Evolutionary conservation across 2,797 vertebrate species (phyloP).

Genomic region (Channa striata): DNA sequence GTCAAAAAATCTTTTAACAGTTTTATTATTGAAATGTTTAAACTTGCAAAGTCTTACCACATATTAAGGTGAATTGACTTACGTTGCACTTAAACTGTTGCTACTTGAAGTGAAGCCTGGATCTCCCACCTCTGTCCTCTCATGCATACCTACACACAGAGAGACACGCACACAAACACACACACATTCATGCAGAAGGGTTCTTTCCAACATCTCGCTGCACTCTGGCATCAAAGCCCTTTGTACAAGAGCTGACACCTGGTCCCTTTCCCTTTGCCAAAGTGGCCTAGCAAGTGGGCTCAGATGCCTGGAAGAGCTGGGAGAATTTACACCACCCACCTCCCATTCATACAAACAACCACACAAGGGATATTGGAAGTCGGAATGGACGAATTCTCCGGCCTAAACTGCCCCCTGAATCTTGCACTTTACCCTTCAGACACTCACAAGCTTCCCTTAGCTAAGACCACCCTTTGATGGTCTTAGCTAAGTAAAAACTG

Average conservation of each 20-base stretch:
- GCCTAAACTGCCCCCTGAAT: constrained; percentile 28
- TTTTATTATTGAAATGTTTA: not conserved
- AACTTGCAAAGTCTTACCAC: constrained; percentile 20
- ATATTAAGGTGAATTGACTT: constrained; percentile 17
- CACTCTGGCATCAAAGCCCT: constrained; percentile 78
- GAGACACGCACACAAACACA: too few species aligned
- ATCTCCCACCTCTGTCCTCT: constrained; percentile 16
- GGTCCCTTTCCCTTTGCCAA: constrained; percentile 79
- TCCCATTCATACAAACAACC: constrained; percentile 57
- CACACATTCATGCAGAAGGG: constrained; percentile 61
- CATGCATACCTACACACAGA: constrained; percentile 9
- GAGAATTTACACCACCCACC: constrained; percentile 65
- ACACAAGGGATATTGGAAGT: constrained; percentile 43
- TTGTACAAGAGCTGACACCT: constrained; percentile 78
- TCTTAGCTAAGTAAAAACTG: constrained; percentile 27
- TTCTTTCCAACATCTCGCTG: constrained; percentile 66
- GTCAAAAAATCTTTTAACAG: constrained; percentile 20
- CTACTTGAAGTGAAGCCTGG: constrained; percentile 23
- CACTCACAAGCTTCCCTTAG: too few species aligned
- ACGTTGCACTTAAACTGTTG: constrained; percentile 27
- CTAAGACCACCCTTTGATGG: too few species aligned
- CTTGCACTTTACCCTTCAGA: constrained; percentile 9
- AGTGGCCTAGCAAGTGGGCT: constrained; percentile 71
- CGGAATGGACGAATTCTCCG: constrained; percentile 46
- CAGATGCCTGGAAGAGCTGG: constrained; percentile 74